Evolutionary conservation across 2,888 invertebrate genomes (phyloP).

Genomic region (Nephrotoma flavescens): DNA sequence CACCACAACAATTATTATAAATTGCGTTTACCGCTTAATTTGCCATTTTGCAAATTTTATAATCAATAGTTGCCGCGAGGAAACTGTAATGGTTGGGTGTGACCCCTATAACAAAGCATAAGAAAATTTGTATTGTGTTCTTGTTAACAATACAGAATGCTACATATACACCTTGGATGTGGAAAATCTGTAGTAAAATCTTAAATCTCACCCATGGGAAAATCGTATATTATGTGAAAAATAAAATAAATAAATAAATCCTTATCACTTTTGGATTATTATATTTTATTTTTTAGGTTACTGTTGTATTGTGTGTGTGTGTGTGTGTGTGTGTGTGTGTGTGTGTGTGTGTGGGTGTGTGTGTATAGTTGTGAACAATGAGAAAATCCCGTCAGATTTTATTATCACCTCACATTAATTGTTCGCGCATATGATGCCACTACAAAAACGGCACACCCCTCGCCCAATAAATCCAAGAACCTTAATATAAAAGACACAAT

Average conservation of each 20-base stretch:
- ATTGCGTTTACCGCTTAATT: too few species aligned
- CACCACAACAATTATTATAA: too few species aligned
- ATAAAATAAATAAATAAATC: background rate
- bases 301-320: background rate
- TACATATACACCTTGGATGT: background rate
- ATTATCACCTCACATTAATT: background rate
- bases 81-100: too few species aligned
- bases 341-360: background rate
- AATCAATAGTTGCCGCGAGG: too few species aligned
- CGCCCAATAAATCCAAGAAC: background rate
- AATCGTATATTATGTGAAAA: background rate
- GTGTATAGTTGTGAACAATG: background rate
- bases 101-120: too few species aligned
- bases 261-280: background rate
- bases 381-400: background rate
- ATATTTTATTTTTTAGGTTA: background rate
- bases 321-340: background rate
- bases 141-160: too few species aligned
- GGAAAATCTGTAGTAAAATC: background rate
- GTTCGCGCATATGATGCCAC: background rate
- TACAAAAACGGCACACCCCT: background rate
- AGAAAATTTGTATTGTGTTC: too few species aligned
- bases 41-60: too few species aligned
- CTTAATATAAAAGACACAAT: background rate
- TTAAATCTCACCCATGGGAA: background rate